Evolutionary conservation across 2,888 invertebrate genomes (phyloP).

Genomic region (Aricia artaxerxes): DNA sequence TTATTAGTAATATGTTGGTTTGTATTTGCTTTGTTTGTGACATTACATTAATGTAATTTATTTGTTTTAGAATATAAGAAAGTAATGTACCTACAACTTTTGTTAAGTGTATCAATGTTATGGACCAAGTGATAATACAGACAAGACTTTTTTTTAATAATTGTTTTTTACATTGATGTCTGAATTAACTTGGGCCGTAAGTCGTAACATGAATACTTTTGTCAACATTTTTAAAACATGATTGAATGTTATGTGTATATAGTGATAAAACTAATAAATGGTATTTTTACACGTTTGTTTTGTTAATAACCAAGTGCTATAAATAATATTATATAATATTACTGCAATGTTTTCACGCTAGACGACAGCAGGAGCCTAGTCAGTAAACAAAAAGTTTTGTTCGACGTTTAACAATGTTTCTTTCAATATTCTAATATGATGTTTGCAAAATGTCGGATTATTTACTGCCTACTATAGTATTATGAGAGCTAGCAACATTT

Average conservation of each 20-base stretch:
- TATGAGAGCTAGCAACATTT: slow-evolving; percentile 8
- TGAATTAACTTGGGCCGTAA: not conserved
- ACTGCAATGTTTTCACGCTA: too few relatives aligned
- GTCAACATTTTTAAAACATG: not conserved
- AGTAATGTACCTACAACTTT: not conserved
- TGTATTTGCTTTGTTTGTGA: not conserved
- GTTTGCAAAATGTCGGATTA: too few relatives aligned
- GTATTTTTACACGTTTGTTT: not conserved
- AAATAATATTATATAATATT: too few relatives aligned
- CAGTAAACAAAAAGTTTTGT: too few relatives aligned
- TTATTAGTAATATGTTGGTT: not conserved
- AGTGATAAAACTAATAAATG: not conserved
- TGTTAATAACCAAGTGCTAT: not conserved
- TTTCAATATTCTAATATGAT: not conserved
- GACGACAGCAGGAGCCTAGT: too few relatives aligned
- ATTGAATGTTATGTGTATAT: not conserved
- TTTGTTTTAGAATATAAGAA: not conserved
- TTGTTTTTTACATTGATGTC: not conserved
- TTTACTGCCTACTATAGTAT: not conserved
- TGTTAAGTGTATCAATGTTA: slow-evolving; percentile 11
- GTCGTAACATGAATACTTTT: not conserved
- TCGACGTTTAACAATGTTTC: too few relatives aligned
- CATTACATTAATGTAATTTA: slow-evolving; percentile 4
- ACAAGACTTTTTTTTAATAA: not conserved
- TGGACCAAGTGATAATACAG: not conserved